Percentiles rank a stretch among this genome's conserved stretches.
These are phyloP conservation scores for Latrodectus elegans DNA, from an alignment of 2,888 invertebrate species.

Conservation along the genomic window DNA sequence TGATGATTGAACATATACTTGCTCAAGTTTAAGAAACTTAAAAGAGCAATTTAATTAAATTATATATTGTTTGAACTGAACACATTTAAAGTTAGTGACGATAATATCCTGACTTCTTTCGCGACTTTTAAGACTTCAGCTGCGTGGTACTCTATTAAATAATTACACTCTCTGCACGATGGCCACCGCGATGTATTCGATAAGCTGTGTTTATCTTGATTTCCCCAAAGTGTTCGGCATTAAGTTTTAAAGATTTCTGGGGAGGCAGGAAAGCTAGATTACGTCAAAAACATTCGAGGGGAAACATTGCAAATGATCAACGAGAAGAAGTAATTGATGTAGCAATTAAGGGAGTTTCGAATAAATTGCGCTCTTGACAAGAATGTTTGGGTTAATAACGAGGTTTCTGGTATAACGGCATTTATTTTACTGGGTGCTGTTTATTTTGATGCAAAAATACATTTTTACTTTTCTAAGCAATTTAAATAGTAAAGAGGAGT, in stretches of 20 bases:
- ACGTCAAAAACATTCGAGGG: conserved; percentile 13
- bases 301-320: conserved; percentile 42
- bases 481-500: neutral
- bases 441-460: conserved; percentile 27
- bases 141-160: neutral
- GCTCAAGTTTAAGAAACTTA: too few species aligned
- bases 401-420: conserved; percentile 46
- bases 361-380: conserved; percentile 49
- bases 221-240: conserved; percentile 3
- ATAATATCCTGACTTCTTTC: too few species aligned
- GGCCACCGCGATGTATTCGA: neutral
- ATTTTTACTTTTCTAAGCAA: neutral
- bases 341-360: conserved; percentile 52
- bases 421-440: conserved; percentile 42
- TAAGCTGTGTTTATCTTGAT: conserved; percentile 22
- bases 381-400: conserved; percentile 49
- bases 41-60: too few species aligned
- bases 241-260: conserved; percentile 23
- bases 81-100: too few species aligned
- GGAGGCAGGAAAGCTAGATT: conserved; percentile 21
- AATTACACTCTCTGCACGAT: neutral
- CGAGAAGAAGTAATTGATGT: conserved; percentile 40
- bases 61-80: too few species aligned
- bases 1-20: too few species aligned
- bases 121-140: too few species aligned